Conservation (phyloP, 2,888 invertebrate genomes). For the Orchestes rusci region DNA sequence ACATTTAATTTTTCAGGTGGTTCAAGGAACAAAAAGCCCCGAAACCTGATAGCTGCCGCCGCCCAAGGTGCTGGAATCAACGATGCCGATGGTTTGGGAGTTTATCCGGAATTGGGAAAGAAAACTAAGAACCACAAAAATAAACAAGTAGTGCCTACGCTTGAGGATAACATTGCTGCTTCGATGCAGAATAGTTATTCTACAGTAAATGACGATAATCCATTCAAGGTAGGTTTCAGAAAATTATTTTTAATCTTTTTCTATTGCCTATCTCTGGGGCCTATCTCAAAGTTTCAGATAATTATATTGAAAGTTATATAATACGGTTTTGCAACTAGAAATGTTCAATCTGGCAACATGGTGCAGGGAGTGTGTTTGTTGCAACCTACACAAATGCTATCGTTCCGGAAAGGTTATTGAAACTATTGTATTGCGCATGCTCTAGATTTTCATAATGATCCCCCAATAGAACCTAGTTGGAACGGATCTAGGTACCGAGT, state of each 20-base stretch:
- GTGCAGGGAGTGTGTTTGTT: no score
- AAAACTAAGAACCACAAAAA: slow-evolving; percentile 31
- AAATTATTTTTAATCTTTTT: not conserved
- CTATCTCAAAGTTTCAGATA: no score
- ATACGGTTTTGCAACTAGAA: no score
- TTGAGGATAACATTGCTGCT: slow-evolving; percentile 47
- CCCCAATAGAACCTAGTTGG: no score
- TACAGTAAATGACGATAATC: slow-evolving; percentile 50
- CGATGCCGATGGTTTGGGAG: slow-evolving; percentile 47
- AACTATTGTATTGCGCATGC: no score
- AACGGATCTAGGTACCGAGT: no score
- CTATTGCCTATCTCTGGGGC: not conserved
- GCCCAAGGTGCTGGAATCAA: slow-evolving; percentile 50
- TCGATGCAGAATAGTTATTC: slow-evolving; percentile 44
- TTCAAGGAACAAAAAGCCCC: slow-evolving; percentile 28
- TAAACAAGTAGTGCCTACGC: slow-evolving; percentile 36
- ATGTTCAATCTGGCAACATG: no score
- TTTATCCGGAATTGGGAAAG: slow-evolving; percentile 16
- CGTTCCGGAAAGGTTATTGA: no score
- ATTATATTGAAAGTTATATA: no score
- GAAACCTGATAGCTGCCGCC: slow-evolving; percentile 44
- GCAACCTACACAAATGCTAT: no score
- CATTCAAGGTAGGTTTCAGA: slow-evolving; percentile 49
- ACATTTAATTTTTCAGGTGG: slow-evolving; percentile 16
- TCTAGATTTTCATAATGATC: no score